Conservation (phyloP, 2,797 vertebrate genomes). For the Streptopelia turtur region DNA sequence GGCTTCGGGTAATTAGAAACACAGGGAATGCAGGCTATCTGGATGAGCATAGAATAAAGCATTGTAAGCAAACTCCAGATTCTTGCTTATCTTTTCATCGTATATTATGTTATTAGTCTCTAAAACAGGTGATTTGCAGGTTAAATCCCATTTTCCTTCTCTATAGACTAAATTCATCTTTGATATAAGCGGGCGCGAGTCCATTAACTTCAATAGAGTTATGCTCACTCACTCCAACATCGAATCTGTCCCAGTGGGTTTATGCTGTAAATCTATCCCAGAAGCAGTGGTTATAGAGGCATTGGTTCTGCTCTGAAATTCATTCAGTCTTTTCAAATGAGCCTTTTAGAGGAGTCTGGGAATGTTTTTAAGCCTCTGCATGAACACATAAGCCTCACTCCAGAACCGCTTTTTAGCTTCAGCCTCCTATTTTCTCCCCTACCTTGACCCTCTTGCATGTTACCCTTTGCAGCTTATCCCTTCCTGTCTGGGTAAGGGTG, state of each 20-base stretch:
- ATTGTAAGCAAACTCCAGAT: background rate
- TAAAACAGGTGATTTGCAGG: constrained; percentile 52
- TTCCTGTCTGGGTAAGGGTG: background rate
- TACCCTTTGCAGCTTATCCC: background rate
- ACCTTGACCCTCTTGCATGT: fast-evolving
- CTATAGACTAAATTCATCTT: constrained; percentile 50
- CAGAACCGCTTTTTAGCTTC: background rate
- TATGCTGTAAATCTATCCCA: constrained; percentile 62
- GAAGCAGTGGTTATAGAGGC: constrained; percentile 32
- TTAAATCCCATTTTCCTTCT: constrained; percentile 62
- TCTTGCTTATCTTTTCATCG: constrained; percentile 44
- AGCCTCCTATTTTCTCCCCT: background rate
- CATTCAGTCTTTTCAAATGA: constrained; percentile 31
- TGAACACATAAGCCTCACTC: background rate
- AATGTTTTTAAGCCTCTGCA: background rate
- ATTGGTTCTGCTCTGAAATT: constrained; percentile 52
- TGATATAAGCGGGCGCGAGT: constrained; percentile 36
- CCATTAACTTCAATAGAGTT: constrained; percentile 64
- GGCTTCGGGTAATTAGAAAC: constrained; percentile 34
- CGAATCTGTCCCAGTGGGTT: constrained; percentile 55
- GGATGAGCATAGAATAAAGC: background rate
- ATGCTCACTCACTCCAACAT: constrained; percentile 22
- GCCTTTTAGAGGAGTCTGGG: background rate
- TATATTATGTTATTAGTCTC: constrained; percentile 24
- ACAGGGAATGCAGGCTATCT: background rate